A percentile compares a stretch with the other conserved stretches of the same genome.
Conservation (phyloP, 1,140 invertebrate species). For the Atta cephalotes region DNA sequence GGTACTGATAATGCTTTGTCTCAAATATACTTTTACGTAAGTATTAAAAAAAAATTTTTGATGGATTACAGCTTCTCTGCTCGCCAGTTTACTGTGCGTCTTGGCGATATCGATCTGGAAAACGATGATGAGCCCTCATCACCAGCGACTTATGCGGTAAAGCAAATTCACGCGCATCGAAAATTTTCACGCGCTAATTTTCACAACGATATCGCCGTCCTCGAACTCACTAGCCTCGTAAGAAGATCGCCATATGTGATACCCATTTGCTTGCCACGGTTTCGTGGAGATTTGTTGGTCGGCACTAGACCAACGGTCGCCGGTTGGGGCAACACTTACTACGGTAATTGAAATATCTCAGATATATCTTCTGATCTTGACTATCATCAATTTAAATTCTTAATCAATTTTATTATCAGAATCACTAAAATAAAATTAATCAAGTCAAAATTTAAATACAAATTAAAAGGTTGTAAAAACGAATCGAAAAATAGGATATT, state of each 20-base stretch:
- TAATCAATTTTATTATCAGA: neutral
- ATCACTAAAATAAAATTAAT: neutral
- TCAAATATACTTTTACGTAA: too few relatives aligned
- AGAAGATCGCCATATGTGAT: conserved; percentile 94
- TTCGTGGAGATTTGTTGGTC: conserved; percentile 87
- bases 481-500: too few relatives aligned
- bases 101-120: conserved; percentile 95
- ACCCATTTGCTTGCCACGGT: conserved; percentile 93
- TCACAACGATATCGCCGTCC: conserved; percentile 96
- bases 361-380: neutral
- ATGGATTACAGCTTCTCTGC: conserved; percentile 90
- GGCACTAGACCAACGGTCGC: conserved; percentile 94
- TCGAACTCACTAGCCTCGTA: conserved; percentile 91
- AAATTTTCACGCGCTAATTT: conserved; percentile 94
- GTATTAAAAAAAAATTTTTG: neutral
- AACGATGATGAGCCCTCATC: conserved; percentile 93
- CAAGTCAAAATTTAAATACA: neutral
- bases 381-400: neutral
- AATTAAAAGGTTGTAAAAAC: neutral
- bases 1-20: too few relatives aligned
- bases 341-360: conserved; percentile 85
- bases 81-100: conserved; percentile 94
- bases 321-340: conserved; percentile 96
- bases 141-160: conserved; percentile 92
- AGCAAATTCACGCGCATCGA: conserved; percentile 92